Evolutionary conservation across 2,113 vertebrate species (phyloP).

Genomic region (Nicator chloris): DNA sequence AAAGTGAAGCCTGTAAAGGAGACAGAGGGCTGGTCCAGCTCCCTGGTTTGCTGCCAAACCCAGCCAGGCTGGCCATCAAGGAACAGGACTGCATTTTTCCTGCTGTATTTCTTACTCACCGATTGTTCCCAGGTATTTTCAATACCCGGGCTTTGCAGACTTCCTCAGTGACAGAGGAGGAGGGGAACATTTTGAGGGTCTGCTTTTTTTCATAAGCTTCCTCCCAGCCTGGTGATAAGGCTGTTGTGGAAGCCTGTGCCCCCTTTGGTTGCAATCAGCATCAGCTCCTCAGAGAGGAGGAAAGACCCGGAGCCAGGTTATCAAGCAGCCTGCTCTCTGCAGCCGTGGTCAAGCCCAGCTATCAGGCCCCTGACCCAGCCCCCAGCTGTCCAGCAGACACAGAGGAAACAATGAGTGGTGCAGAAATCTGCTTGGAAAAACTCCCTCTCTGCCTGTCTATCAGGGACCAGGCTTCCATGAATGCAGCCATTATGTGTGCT

Average conservation of each 20-base stretch:
- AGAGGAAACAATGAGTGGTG: not conserved
- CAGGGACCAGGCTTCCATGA: not conserved
- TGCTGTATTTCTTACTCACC: not conserved
- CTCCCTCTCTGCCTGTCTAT: not conserved
- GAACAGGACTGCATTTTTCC: not conserved
- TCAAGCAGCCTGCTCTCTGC: not conserved
- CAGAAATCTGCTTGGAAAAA: not conserved
- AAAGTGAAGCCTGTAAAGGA: not conserved
- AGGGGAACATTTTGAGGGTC: not conserved
- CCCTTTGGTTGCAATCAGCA: not conserved
- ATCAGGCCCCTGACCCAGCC: not conserved
- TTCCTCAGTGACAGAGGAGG: not conserved
- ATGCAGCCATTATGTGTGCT: not conserved
- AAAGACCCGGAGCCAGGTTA: not conserved
- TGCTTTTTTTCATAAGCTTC: slow-evolving; percentile 4
- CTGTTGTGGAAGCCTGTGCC: not conserved
- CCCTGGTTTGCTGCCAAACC: not conserved
- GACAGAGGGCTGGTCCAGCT: not conserved
- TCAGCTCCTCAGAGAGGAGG: not conserved
- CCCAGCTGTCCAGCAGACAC: not conserved
- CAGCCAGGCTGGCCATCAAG: not conserved
- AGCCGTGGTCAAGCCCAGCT: not conserved
- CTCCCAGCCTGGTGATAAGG: slow-evolving; percentile 22
- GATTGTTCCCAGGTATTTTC: not conserved
- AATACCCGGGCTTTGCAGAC: not conserved